phyloP scores from a whole-genome alignment of 1,140 invertebrate genomes.

The Platorchestia sp. region DNA sequence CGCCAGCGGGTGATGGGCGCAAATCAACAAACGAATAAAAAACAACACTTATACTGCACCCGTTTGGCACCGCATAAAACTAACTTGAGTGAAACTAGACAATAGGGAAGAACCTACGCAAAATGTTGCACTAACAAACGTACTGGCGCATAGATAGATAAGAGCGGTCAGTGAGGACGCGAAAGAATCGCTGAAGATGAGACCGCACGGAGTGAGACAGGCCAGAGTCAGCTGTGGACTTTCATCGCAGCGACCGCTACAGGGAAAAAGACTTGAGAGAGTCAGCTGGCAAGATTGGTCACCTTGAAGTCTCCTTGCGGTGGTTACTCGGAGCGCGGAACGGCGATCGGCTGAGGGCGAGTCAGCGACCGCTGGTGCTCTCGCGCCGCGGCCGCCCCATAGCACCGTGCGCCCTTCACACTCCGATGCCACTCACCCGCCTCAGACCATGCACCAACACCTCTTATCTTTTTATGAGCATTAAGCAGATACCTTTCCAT shows the following conservation, averaged over 20 bases:
- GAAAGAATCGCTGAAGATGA: neutral
- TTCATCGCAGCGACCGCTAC: conserved; percentile 14
- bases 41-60: neutral
- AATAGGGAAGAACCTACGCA: neutral
- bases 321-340: conserved; percentile 4
- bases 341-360: conserved; percentile 6
- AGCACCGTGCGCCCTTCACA: conserved; percentile 52
- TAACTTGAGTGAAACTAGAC: neutral
- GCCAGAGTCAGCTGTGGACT: conserved; percentile 18
- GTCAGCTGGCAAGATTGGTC: conserved; percentile 51
- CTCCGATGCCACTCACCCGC: conserved; percentile 19
- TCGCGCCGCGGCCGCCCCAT: neutral
- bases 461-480: neutral
- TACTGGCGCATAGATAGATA: no score
- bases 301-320: conserved; percentile 51
- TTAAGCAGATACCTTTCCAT: neutral
- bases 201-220: neutral
- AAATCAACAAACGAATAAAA: neutral
- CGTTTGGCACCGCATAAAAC: neutral
- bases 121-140: no score
- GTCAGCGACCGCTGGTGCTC: conserved; percentile 40
- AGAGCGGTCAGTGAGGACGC: neutral
- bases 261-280: neutral
- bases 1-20: neutral
- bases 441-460: neutral